Conservation (phyloP, 2,888 invertebrate species). For the Drosophila helvetica region DNA sequence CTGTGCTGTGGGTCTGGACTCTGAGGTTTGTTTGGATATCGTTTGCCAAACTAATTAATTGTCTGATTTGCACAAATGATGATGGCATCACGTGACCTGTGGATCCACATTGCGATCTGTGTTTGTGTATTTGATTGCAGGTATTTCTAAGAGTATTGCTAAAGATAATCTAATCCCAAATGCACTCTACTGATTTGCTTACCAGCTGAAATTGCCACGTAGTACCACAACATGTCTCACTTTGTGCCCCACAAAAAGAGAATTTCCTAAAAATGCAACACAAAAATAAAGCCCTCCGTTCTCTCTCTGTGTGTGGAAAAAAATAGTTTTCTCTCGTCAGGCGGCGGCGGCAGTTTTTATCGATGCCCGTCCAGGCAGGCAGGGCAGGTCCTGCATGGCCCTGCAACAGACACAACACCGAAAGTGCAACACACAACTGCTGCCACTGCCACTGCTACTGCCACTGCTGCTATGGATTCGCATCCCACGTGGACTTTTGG, state of each 20-base stretch:
- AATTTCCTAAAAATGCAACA: not conserved
- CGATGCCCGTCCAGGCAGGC: slow-evolving; percentile 33
- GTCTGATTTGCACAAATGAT: slow-evolving; percentile 19
- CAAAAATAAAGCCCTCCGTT: too few species aligned
- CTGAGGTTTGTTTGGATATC: slow-evolving; percentile 1
- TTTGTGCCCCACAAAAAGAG: not conserved
- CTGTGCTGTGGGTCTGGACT: not conserved
- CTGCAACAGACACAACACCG: slow-evolving; percentile 18
- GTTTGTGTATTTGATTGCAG: too few species aligned
- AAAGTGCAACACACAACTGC: slow-evolving; percentile 2
- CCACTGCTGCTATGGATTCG: slow-evolving; percentile 11
- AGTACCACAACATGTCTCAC: slow-evolving; percentile 5
- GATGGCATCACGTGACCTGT: not conserved
- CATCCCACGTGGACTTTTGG: slow-evolving; percentile 57
- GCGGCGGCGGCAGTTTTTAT: slow-evolving; percentile 51
- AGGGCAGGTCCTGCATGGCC: slow-evolving; percentile 51
- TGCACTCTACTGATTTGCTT: slow-evolving; percentile 1
- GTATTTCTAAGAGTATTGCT: too few species aligned
- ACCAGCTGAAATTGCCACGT: not conserved
- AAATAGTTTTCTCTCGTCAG: slow-evolving; percentile 32
- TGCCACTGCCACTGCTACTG: not conserved
- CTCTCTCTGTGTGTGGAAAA: not conserved
- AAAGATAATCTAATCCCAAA: not conserved
- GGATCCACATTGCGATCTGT: too few species aligned
- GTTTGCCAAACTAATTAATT: slow-evolving; percentile 35